These are phyloP conservation scores for Sinocyclocheilus maitianheensis DNA, from an alignment of 2,113 vertebrate genomes.

Conservation along the genomic window DNA sequence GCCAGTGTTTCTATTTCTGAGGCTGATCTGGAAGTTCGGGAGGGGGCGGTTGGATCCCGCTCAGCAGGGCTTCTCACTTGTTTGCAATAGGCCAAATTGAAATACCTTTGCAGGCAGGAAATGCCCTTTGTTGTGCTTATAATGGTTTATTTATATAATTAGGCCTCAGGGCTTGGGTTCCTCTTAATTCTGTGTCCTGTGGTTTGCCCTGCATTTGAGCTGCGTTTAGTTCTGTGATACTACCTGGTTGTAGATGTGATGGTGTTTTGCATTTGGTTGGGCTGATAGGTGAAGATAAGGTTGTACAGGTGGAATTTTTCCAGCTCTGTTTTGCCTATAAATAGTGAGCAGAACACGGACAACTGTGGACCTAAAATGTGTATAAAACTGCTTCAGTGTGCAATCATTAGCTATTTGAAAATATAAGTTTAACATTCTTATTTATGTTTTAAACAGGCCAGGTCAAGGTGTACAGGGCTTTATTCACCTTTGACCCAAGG, in stretches of 20 bases:
- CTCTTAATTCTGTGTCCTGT: background rate
- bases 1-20: background rate
- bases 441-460: constrained; percentile 77
- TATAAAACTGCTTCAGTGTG: background rate
- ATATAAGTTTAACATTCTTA: background rate
- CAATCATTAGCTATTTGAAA: background rate
- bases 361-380: background rate
- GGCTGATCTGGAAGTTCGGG: background rate
- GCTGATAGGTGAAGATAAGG: background rate
- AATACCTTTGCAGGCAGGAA: background rate
- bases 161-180: background rate
- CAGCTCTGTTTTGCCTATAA: background rate
- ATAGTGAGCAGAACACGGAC: background rate
- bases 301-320: background rate
- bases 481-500: constrained; percentile 95
- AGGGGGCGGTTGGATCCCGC: background rate
- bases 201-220: background rate
- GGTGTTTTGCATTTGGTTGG: constrained; percentile 7
- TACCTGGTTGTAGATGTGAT: background rate
- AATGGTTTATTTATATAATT: constrained; percentile 22
- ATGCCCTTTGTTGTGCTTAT: background rate
- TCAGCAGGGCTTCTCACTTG: background rate
- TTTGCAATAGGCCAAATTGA: background rate
- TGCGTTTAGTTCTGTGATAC: background rate
- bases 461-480: constrained; percentile 94